Percentiles rank a stretch among this genome's conserved stretches.
Conservation (phyloP, 30 jellyfish, hydroid and myxozoan genomes). For the Pseudorhiza aurosa region DNA sequence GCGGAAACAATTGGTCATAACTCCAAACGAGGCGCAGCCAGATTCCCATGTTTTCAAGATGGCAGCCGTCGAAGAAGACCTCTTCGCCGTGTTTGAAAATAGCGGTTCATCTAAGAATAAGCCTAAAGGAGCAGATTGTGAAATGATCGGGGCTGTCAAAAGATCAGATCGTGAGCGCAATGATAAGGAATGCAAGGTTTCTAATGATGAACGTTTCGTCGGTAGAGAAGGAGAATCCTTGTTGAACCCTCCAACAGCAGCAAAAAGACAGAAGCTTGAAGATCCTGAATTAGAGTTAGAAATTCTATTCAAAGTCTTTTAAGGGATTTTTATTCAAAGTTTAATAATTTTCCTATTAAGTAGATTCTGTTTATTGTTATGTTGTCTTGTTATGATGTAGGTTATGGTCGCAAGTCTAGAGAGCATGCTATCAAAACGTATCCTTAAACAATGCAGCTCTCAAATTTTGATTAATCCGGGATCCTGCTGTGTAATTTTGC, state of each 20-base stretch:
- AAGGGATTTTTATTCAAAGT: no score
- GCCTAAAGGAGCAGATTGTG: background rate
- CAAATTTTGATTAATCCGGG: no score
- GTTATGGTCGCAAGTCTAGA: no score
- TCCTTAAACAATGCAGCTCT: no score
- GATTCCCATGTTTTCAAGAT: background rate
- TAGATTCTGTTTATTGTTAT: no score
- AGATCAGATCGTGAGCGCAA: background rate
- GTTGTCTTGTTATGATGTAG: no score
- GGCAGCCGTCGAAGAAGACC: conserved; percentile 36
- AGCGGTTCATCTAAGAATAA: background rate
- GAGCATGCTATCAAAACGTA: no score
- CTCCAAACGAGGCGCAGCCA: no score
- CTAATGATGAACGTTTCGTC: background rate
- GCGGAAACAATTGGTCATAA: no score
- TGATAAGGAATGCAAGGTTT: background rate
- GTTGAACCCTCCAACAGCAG: background rate
- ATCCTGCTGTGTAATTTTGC: no score
- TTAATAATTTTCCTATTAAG: no score
- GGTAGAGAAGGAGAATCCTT: background rate
- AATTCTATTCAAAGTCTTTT: no score
- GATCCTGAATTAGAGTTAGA: conserved; percentile 43
- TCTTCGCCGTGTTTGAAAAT: conserved; percentile 27
- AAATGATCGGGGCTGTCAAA: background rate
- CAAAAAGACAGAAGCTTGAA: conserved; percentile 15